Base-by-base conservation (phyloP, 2,888 invertebrate species). In the Stegana nigrithorax region DNA sequence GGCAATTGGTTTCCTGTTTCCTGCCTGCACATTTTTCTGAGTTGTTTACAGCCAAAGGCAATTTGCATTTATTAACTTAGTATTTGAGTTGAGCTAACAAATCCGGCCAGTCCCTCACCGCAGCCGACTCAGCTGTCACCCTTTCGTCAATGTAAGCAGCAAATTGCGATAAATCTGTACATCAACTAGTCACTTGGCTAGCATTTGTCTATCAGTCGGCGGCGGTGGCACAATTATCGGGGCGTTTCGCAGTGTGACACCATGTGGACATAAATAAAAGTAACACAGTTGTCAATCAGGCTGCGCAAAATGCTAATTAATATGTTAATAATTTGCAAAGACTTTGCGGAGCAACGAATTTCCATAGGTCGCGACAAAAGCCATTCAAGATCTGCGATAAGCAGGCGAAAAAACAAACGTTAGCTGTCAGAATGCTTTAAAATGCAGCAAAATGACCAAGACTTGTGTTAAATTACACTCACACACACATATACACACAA, bases 211-310 rank as follows among this genome's bases (percentile, higher is more conserved):
- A n/a, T n/a, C n/a, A n/a, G n/a, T n/a, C n/a, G n/a, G n/a, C n/a
- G n/a, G n/a, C n/a, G n/a, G n/a, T n/a, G n/a, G n/a, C n/a, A 55
- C 53, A 55, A 55, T 55, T 55, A 55, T 21, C 8, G 32, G 53
- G 53, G 53, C 53, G 53, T 55, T 36, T 21, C 53, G 4, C 4
- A 36, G 26, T 26, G 21, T 32, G 32, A 55, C 53, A 36, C 53
- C 10, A 14, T 36, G 17, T 7, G 53, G 21, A 75, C 78, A 75
- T 75, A 79, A 75, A 79, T 75, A 73, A 77, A 60, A 73, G 60
- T 73, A 73, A 79, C 79, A 79, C 75, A 79, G 75, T 78, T 75
- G 75, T 75, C 75, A 75, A 75, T 75, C 75, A 75, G 66, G 62
- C 68, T 19, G 12, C 55, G 39, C 10, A 47, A 53, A 19, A 55